Percentiles rank a stretch among this genome's conserved stretches.
Conservation (phyloP, 2,797 vertebrate genomes). For the Kryptolebias ocellatus region DNA sequence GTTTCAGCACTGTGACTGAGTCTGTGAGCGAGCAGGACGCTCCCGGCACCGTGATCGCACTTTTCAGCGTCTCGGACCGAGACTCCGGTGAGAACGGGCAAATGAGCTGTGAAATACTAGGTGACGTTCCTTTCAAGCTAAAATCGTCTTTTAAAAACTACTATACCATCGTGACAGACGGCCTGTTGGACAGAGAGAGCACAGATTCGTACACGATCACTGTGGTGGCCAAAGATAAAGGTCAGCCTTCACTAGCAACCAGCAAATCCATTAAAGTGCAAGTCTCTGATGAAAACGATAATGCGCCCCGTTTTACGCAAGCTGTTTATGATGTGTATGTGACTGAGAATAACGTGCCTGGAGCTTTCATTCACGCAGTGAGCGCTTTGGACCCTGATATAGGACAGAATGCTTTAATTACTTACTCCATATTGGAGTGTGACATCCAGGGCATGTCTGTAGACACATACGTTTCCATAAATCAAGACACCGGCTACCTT, state of each 20-base stretch:
- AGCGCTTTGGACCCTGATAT: slow-evolving; percentile 93
- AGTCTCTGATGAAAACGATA: slow-evolving; percentile 97
- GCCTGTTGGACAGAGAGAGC: slow-evolving; percentile 90
- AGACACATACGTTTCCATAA: slow-evolving; percentile 97
- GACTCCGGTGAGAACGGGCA: slow-evolving; percentile 96
- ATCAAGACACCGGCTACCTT: slow-evolving; percentile 96
- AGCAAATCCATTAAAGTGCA: slow-evolving; percentile 96
- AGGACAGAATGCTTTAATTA: slow-evolving; percentile 91
- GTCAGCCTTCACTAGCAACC: slow-evolving; percentile 89
- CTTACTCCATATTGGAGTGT: slow-evolving; percentile 96
- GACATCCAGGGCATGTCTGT: slow-evolving; percentile 99
- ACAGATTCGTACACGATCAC: slow-evolving; percentile 93
- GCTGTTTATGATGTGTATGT: slow-evolving; percentile 94
- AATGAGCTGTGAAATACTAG: slow-evolving; percentile 92
- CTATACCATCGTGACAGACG: slow-evolving; percentile 95
- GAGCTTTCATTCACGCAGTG: slow-evolving; percentile 97
- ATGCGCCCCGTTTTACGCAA: slow-evolving; percentile 93
- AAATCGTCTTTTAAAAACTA: slow-evolving; percentile 97
- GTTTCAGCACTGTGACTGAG: slow-evolving; percentile 96
- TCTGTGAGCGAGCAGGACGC: slow-evolving; percentile 94
- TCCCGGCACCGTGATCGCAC: slow-evolving; percentile 94
- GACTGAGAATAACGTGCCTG: slow-evolving; percentile 97
- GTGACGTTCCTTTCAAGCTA: slow-evolving; percentile 94
- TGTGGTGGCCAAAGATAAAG: slow-evolving; percentile 91
- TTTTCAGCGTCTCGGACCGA: slow-evolving; percentile 96